Percentiles rank a stretch among this genome's conserved stretches.
Evolutionary conservation across 64 coral and sea anemone species (phyloP).

Genomic region (Anthopleura sola): DNA sequence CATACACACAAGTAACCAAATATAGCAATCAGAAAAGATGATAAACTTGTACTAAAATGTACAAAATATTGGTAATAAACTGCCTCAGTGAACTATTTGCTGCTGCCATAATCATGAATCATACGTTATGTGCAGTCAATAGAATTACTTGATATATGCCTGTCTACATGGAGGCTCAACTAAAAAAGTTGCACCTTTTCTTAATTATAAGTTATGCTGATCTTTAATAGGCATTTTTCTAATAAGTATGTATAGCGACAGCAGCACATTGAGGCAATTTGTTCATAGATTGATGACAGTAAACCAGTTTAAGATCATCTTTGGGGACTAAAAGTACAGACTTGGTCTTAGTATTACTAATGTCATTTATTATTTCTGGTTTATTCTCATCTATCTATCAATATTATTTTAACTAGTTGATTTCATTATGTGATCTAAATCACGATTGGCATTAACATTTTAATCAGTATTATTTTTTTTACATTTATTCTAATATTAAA

Average conservation of each 20-base stretch:
- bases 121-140: neutral
- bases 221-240: neutral
- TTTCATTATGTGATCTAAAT: neutral
- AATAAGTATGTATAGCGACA: neutral
- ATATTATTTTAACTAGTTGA: neutral
- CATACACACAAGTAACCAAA: constrained; percentile 3
- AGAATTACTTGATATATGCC: too few species aligned
- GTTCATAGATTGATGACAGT: neutral
- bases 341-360: too few species aligned
- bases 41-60: neutral
- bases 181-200: too few species aligned
- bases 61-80: neutral
- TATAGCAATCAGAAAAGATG: neutral
- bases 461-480: neutral
- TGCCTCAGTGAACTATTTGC: neutral
- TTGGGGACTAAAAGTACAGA: too few species aligned
- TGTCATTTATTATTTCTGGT: too few species aligned
- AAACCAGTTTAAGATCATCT: neutral
- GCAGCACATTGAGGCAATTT: neutral
- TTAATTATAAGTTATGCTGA: neutral
- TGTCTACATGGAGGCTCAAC: too few species aligned
- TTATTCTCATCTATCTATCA: too few species aligned
- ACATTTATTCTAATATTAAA: neutral
- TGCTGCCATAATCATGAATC: neutral
- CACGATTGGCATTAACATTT: neutral